Percentiles rank a stretch among this genome's conserved stretches.
Evolutionary conservation across 2,113 vertebrate genomes (phyloP).

Genomic region (Emydocephalus ijimae): DNA sequence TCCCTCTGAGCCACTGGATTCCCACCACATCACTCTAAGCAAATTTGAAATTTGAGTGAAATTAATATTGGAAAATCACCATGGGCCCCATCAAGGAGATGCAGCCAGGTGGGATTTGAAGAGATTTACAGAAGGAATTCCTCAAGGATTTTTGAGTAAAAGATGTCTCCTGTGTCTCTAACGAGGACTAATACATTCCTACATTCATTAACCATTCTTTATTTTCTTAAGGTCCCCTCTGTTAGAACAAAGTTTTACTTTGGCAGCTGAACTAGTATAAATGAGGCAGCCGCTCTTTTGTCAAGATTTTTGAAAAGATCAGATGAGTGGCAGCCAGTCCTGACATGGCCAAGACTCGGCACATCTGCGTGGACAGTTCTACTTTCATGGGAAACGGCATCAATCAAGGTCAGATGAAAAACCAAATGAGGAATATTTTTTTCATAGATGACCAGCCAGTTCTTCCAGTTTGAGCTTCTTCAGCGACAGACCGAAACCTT

Average conservation of each 20-base stretch:
- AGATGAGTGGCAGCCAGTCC: background rate
- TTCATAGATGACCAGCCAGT: background rate
- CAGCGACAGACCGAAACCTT: no score
- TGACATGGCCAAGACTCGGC: background rate
- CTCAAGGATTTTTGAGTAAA: slow-evolving; percentile 32
- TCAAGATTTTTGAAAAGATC: background rate
- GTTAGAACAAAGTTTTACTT: slow-evolving; percentile 8
- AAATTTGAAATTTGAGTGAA: background rate
- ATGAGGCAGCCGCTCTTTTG: background rate
- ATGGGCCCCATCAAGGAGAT: background rate
- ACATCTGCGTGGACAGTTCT: background rate
- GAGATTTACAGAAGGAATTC: slow-evolving; percentile 23
- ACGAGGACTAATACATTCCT: slow-evolving; percentile 15
- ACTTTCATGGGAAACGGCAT: background rate
- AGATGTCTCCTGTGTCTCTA: slow-evolving; percentile 4
- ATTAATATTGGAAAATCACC: background rate
- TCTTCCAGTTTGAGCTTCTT: background rate
- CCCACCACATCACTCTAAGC: background rate
- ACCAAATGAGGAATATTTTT: background rate
- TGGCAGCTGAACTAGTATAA: background rate
- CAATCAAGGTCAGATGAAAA: background rate
- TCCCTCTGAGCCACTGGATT: no score
- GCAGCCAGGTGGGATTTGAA: slow-evolving; percentile 22
- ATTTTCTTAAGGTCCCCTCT: background rate
- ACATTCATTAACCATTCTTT: slow-evolving; percentile 5